Evolutionary conservation across 2,113 vertebrate species (phyloP).

Genomic region (Carassius carassius): DNA sequence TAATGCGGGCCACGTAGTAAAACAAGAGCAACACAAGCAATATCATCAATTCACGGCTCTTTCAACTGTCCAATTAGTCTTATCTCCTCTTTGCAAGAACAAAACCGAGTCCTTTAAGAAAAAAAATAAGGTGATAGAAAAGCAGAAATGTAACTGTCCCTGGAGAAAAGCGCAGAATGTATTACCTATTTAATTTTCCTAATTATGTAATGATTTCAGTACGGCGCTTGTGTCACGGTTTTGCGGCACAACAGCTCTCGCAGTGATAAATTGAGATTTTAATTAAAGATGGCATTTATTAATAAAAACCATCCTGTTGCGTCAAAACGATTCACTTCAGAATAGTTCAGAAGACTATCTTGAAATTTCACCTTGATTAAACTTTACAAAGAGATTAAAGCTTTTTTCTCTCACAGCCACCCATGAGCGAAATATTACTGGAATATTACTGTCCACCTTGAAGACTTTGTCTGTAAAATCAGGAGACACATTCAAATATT

Average conservation of each 20-base stretch:
- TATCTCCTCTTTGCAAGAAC: conserved; percentile 73
- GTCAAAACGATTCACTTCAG: conserved; percentile 52
- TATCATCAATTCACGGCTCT: conserved; percentile 68
- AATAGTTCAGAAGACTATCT: conserved; percentile 61
- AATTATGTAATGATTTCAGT: conserved; percentile 72
- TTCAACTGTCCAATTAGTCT: conserved; percentile 73
- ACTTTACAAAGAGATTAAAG: conserved; percentile 1
- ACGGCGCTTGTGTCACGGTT: conserved; percentile 59
- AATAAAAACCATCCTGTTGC: conserved; percentile 56
- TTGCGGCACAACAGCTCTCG: conserved; percentile 54
- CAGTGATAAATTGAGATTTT: conserved; percentile 69
- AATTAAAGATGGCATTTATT: conserved; percentile 71
- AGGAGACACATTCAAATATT: conserved; percentile 26
- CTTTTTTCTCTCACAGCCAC: neutral
- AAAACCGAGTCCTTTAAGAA: conserved; percentile 67
- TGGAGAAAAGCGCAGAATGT: conserved; percentile 61
- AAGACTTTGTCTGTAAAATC: conserved; percentile 14
- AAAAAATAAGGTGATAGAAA: conserved; percentile 64
- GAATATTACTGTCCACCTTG: neutral
- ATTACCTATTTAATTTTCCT: conserved; percentile 67
- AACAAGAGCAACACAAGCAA: conserved; percentile 66
- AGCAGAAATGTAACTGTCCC: conserved; percentile 60
- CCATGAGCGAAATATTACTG: neutral
- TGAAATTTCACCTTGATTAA: conserved; percentile 63
- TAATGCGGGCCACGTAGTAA: conserved; percentile 66